Percentiles rank a stretch among this genome's conserved stretches.
These are phyloP conservation scores for Xiphias gladius DNA, from an alignment of 2,113 vertebrate species.

Conservation along the genomic window DNA sequence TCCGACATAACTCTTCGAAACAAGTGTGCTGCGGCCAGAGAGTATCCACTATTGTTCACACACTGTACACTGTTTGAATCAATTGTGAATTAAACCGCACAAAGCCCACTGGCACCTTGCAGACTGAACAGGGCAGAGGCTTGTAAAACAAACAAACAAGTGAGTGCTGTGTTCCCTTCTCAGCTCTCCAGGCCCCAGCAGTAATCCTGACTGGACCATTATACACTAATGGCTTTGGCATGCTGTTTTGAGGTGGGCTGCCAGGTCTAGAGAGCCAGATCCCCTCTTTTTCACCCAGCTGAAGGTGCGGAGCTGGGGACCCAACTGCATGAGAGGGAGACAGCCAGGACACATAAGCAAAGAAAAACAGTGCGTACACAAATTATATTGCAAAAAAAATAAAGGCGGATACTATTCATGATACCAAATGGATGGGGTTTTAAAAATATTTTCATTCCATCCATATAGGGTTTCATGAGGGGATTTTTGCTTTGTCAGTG, in stretches of 20 bases:
- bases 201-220: slow-evolving; percentile 79
- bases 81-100: slow-evolving; percentile 61
- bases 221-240: slow-evolving; percentile 78
- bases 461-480: not conserved
- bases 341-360: slow-evolving; percentile 27
- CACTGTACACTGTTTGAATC: slow-evolving; percentile 40
- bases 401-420: not conserved
- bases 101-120: slow-evolving; percentile 76
- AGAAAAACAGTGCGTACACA: slow-evolving; percentile 19
- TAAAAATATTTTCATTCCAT: not conserved
- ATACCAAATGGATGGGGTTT: not conserved
- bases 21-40: slow-evolving; percentile 26
- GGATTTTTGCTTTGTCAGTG: slow-evolving; percentile 28
- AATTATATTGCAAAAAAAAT: slow-evolving; percentile 30
- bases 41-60: slow-evolving; percentile 45
- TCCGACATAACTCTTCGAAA: slow-evolving; percentile 39
- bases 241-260: slow-evolving; percentile 64
- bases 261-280: slow-evolving; percentile 68
- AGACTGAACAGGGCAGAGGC: slow-evolving; percentile 59
- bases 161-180: slow-evolving; percentile 70
- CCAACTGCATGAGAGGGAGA: slow-evolving; percentile 10
- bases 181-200: slow-evolving; percentile 65
- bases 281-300: slow-evolving; percentile 64
- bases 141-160: slow-evolving; percentile 81
- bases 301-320: slow-evolving; percentile 49